Evolutionary conservation across 2,888 invertebrate genomes (phyloP), one percentile per base, ranked within the genome.

Genomic region (Deilephila elpenor): DNA sequence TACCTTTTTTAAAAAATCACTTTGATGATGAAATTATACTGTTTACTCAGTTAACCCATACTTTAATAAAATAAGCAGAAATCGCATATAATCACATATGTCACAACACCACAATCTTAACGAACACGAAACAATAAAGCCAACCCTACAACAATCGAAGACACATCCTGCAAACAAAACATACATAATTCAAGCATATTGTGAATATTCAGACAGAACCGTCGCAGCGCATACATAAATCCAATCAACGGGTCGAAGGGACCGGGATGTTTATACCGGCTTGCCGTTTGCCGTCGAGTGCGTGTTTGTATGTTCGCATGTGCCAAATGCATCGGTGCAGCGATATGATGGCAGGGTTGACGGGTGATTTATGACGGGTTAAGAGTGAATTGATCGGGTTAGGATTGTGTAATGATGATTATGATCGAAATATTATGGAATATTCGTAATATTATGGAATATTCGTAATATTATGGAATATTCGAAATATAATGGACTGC

Each of bases 271-370:
- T 88, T 87, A 85, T 88, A 82, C 83, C 83, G 76, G 71, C 71
- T 78, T 76, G 75, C 76, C 76, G 78, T 77, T 76, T 73, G 74
- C 70, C 70, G 71, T 72, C 34, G 70, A 73, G 59, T 67, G 64
- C 76, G 75, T 84, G 82, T 84, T 83, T 84, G 83, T 85, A 79
- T 88, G 88, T 85, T 86, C 84, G 89, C 91, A 88, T 90, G 83
- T 83, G 91, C 91, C 87, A 89, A 78, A 87, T 92, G 92, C 92
- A 91, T 83, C 88, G 91, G 89, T 91, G 92, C 92, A 89, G 74
- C 78, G 73, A 74, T 76, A 64, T 67, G 67, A 44, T 11, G 62
- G 0, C 81, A 93, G 92, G 93, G 92, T 75, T 92, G 88, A 14
- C 34, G 29, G 44, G 20, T 7, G 44, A 71, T 60, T 44, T 29